Conservation (phyloP, 2,113 vertebrate species). For the Catharus fuscescens region DNA sequence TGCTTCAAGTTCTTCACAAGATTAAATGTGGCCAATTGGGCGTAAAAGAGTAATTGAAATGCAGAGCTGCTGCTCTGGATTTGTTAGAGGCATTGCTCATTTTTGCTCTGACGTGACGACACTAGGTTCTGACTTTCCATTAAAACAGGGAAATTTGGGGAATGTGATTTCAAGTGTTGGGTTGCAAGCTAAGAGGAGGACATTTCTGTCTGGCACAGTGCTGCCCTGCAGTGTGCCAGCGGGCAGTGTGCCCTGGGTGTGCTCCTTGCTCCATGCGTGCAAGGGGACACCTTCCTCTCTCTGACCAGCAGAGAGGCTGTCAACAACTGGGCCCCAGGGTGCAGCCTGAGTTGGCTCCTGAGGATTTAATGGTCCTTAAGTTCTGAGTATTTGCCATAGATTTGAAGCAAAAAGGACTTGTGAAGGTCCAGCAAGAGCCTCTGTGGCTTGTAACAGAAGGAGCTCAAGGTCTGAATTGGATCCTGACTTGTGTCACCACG, state of each 20-base stretch:
- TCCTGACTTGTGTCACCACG: neutral
- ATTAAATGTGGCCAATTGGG: conserved; percentile 68
- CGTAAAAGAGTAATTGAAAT: conserved; percentile 63
- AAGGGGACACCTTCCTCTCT: neutral
- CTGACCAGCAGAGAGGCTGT: neutral
- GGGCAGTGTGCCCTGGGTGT: rapidly evolving
- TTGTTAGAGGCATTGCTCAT: conserved; percentile 45
- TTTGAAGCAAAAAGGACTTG: neutral
- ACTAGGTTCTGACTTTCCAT: neutral
- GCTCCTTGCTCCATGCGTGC: rapidly evolving
- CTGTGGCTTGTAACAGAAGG: neutral
- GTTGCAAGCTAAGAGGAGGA: neutral
- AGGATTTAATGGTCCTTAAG: neutral
- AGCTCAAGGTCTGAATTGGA: neutral
- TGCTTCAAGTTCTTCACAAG: conserved; percentile 56
- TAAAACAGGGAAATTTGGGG: neutral
- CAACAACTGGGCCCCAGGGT: neutral
- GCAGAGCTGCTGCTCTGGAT: conserved; percentile 49
- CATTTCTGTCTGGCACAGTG: neutral
- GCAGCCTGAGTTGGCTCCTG: neutral
- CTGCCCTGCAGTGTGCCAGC: neutral
- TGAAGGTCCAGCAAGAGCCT: neutral
- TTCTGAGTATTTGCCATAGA: neutral
- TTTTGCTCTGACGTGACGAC: conserved; percentile 14
- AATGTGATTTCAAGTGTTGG: rapidly evolving